Evolutionary conservation across 2,888 invertebrate genomes (phyloP).

Genomic region (Volucella bombylans): DNA sequence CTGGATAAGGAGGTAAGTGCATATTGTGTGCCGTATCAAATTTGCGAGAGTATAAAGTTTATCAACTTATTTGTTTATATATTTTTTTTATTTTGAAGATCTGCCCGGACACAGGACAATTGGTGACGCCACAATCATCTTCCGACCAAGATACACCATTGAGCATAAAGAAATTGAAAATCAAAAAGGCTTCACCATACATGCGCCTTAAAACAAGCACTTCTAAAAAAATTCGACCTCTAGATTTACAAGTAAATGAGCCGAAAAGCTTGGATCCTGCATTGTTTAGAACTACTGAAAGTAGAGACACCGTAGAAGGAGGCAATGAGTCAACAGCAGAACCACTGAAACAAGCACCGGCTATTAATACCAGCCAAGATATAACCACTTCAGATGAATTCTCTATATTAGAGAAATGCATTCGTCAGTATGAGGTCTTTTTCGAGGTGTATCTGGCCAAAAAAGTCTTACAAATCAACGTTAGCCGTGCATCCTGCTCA

Average conservation of each 20-base stretch:
- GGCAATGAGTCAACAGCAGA: slow-evolving; percentile 20
- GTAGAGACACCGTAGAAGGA: slow-evolving; percentile 8
- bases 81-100: slow-evolving; percentile 76
- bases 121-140: slow-evolving; percentile 79
- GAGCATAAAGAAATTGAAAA: slow-evolving; percentile 81
- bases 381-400: slow-evolving; percentile 77
- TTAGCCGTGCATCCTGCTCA: slow-evolving; percentile 76
- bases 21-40: slow-evolving; percentile 16
- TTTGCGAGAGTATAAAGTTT: too few relatives aligned
- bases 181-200: slow-evolving; percentile 80
- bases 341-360: slow-evolving; percentile 33
- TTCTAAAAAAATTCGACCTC: slow-evolving; percentile 78
- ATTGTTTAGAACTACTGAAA: slow-evolving; percentile 34
- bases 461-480: slow-evolving; percentile 74
- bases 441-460: slow-evolving; percentile 81
- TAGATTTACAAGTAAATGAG: slow-evolving; percentile 77
- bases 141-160: slow-evolving; percentile 81
- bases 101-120: slow-evolving; percentile 80
- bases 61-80: too few relatives aligned
- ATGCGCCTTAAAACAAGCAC: slow-evolving; percentile 80
- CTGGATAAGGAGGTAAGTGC: slow-evolving; percentile 83
- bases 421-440: slow-evolving; percentile 84
- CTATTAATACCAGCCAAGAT: slow-evolving; percentile 74
- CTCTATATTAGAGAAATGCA: slow-evolving; percentile 84
- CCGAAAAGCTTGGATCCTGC: slow-evolving; percentile 71